Evolutionary conservation across 2,113 vertebrate species (phyloP).

Genomic region (Dermatemys mawii): DNA sequence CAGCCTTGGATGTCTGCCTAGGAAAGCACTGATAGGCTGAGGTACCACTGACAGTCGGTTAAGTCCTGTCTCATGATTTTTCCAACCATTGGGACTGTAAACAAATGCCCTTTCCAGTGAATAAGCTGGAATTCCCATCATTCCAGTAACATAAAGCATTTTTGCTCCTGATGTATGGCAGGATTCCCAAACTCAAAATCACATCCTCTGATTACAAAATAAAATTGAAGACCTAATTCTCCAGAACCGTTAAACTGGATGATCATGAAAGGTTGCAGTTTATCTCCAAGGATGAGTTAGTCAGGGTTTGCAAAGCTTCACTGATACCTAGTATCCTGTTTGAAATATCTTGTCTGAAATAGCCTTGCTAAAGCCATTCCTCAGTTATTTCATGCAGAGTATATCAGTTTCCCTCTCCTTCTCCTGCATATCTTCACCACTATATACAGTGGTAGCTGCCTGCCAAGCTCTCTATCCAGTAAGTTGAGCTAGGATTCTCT

Average conservation of each 20-base stretch:
- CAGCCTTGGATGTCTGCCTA: fast-evolving
- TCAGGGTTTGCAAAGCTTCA: neutral
- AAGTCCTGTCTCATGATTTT: neutral
- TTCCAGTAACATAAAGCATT: neutral
- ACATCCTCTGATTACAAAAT: neutral
- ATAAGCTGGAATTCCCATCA: neutral
- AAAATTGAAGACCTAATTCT: neutral
- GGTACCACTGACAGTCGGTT: neutral
- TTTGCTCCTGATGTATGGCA: neutral
- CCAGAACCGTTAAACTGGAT: neutral
- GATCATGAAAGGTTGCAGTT: too few relatives aligned
- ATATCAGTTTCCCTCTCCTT: neutral
- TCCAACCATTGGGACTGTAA: neutral
- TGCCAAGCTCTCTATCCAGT: neutral
- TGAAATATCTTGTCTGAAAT: neutral
- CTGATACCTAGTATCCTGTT: neutral
- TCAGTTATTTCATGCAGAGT: neutral
- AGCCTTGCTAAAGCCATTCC: neutral
- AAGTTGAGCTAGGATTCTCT: neutral
- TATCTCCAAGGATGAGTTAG: neutral
- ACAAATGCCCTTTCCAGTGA: neutral
- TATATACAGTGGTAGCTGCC: neutral
- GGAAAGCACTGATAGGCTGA: neutral
- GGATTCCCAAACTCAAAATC: neutral
- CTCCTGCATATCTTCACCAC: neutral